A percentile compares a stretch with the other conserved stretches of the same genome.
Evolutionary conservation across 2,113 vertebrate species (phyloP).

Genomic region (Chascanopsetta lugubris): DNA sequence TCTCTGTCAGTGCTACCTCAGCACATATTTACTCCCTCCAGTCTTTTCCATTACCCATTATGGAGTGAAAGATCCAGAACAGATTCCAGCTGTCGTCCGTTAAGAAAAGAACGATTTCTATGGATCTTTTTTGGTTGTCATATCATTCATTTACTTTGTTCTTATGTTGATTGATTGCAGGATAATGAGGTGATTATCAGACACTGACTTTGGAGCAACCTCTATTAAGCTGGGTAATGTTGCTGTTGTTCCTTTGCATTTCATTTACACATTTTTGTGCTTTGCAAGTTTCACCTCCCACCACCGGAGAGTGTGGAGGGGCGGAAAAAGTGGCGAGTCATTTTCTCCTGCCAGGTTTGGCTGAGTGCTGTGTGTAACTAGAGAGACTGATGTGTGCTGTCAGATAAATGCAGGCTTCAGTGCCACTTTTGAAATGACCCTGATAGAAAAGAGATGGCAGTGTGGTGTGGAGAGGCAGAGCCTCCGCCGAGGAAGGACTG

Average conservation of each 20-base stretch:
- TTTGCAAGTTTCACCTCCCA: constrained; percentile 9
- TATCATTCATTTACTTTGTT: constrained; percentile 22
- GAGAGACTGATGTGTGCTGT: constrained; percentile 43
- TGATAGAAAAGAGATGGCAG: constrained; percentile 50
- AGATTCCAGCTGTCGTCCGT: constrained; percentile 33
- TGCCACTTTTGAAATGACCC: constrained; percentile 43
- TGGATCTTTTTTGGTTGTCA: constrained; percentile 31
- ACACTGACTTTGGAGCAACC: constrained; percentile 37
- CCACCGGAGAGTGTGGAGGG: neutral
- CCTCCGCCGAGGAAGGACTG: constrained; percentile 38
- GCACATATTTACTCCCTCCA: constrained; percentile 51
- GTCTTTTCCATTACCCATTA: constrained; percentile 67
- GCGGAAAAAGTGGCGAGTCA: constrained; percentile 25
- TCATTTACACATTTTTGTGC: constrained; percentile 40
- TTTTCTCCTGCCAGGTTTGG: constrained; percentile 44
- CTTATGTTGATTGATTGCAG: constrained; percentile 55
- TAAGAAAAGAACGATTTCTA: constrained; percentile 16
- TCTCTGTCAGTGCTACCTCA: constrained; percentile 38
- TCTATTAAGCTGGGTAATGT: constrained; percentile 70
- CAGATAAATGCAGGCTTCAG: constrained; percentile 55
- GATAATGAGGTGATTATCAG: constrained; percentile 72
- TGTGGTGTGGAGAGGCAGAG: constrained; percentile 30
- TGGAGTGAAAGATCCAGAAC: constrained; percentile 63
- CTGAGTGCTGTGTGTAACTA: constrained; percentile 39
- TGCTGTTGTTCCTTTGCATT: constrained; percentile 60